phyloP scores from a whole-genome alignment of 2,113 vertebrate genomes.

The Cyanistes caeruleus region DNA sequence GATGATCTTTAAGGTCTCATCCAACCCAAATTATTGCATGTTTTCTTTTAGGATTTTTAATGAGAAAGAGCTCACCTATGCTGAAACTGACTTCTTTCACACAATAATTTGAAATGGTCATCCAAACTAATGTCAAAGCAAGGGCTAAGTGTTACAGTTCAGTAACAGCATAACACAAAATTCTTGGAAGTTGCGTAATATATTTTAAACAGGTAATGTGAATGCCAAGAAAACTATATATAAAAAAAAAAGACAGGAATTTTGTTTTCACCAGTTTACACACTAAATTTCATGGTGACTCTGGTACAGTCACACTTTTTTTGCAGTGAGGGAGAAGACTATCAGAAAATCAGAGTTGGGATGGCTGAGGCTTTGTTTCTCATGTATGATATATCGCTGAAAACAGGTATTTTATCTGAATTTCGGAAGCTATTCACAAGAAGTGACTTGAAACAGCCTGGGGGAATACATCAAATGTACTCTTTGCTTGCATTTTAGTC shows the following conservation, averaged over 20 bases:
- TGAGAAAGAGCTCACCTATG: neutral
- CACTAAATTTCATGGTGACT: neutral
- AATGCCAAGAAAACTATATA: neutral
- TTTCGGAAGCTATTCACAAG: neutral
- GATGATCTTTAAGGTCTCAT: neutral
- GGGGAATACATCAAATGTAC: neutral
- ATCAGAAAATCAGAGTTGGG: neutral
- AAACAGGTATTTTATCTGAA: neutral
- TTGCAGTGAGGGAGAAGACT: neutral
- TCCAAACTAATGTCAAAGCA: neutral
- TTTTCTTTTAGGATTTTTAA: neutral
- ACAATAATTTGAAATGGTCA: neutral
- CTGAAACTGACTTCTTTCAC: neutral
- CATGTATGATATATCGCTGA: neutral
- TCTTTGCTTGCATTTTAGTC: neutral
- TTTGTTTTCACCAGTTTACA: neutral
- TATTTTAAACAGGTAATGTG: neutral
- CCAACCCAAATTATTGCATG: neutral
- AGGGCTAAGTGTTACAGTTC: neutral
- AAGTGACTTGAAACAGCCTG: neutral
- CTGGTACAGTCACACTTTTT: neutral
- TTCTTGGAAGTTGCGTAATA: neutral
- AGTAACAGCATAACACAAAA: neutral
- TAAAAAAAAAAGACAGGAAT: neutral
- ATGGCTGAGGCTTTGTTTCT: neutral